These are phyloP conservation scores for Globodera ellingtonae DNA, from an alignment of 1,140 invertebrate species.

Conservation along the genomic window DNA sequence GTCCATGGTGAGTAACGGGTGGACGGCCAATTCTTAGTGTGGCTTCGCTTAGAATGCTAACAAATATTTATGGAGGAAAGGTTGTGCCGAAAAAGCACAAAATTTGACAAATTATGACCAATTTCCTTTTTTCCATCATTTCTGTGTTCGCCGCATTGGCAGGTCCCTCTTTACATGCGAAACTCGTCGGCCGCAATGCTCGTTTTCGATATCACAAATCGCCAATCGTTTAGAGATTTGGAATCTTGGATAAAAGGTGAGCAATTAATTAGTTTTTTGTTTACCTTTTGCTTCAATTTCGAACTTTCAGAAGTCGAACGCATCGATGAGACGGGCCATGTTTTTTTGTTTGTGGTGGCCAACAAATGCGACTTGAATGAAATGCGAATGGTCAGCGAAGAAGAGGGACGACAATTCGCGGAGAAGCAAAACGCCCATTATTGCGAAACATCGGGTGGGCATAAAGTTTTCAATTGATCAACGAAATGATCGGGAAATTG, in stretches of 20 bases:
- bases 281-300: constrained; percentile 1
- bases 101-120: not conserved
- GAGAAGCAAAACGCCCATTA: constrained; percentile 42
- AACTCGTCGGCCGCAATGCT: constrained; percentile 98
- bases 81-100: no score
- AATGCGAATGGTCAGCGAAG: constrained; percentile 24
- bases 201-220: constrained; percentile 97
- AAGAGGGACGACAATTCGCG: constrained; percentile 45
- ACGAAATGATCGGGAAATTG: not conserved
- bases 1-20: constrained; percentile 79
- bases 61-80: no score
- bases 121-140: not conserved
- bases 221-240: constrained; percentile 43
- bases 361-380: constrained; percentile 45
- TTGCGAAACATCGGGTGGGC: constrained; percentile 46
- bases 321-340: constrained; percentile 11
- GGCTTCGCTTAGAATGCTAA: no score
- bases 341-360: constrained; percentile 40
- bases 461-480: not conserved
- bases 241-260: constrained; percentile 43
- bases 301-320: not conserved
- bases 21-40: not conserved
- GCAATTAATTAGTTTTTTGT: constrained; percentile 2
- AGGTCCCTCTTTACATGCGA: constrained; percentile 67
- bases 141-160: no score